Conservation (phyloP, 1,140 invertebrate species). For the Drosophila biarmipes region DNA sequence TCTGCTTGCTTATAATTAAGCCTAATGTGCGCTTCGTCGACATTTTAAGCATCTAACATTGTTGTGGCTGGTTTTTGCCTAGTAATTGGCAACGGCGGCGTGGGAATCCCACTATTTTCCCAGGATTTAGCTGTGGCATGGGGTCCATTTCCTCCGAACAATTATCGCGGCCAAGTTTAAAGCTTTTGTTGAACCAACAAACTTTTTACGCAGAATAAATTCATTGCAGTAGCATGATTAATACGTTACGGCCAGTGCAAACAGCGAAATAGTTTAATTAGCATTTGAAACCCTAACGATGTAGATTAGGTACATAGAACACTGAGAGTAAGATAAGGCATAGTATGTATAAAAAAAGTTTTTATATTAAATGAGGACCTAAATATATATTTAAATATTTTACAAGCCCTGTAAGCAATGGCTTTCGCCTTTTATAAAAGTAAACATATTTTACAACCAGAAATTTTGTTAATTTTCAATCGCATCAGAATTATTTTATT, state of each 20-base stretch:
- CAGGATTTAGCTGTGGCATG: conserved; percentile 27
- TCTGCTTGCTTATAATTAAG: conserved; percentile 63
- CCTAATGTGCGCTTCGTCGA: conserved; percentile 50
- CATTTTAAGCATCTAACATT: conserved; percentile 53
- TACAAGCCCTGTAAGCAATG: no score
- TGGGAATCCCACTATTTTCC: conserved; percentile 15
- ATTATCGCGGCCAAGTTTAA: conserved; percentile 21
- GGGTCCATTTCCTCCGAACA: conserved; percentile 7
- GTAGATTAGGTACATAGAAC: no score
- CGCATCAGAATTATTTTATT: neutral
- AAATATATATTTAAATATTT: no score
- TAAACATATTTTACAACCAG: no score
- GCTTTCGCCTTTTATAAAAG: no score
- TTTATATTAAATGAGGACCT: no score
- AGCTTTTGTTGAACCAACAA: conserved; percentile 9
- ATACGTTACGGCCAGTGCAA: neutral
- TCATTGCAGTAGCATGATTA: neutral
- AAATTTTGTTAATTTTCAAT: no score
- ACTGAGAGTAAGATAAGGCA: neutral
- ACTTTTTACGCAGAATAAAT: conserved; percentile 1
- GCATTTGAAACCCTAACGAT: neutral
- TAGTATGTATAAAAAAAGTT: neutral
- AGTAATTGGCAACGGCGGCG: conserved; percentile 30
- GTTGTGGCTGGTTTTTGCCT: conserved; percentile 57
- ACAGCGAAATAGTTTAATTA: neutral